A percentile compares a stretch with the other conserved stretches of the same genome.
Conservation (phyloP, 1,140 invertebrate genomes). For the Vanessa atalanta region DNA sequence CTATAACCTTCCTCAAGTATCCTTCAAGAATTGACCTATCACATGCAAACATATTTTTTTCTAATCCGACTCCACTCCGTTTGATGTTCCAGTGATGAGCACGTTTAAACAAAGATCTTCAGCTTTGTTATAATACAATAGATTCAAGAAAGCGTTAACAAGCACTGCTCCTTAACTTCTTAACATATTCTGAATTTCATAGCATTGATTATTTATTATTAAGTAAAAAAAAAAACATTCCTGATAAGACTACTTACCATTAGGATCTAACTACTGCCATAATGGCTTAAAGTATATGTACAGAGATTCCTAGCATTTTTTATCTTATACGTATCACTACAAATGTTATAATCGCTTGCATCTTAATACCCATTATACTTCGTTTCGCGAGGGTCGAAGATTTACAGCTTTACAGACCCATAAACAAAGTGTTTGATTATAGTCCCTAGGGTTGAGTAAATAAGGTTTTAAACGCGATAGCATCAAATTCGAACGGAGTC, state of each 20-base stretch:
- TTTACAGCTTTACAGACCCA: constrained; percentile 27
- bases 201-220: not conserved
- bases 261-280: constrained; percentile 1
- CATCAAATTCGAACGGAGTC: not conserved
- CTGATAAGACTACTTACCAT: constrained; percentile 5
- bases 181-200: not conserved
- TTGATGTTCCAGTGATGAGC: too few relatives aligned
- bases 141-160: too few relatives aligned
- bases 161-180: not conserved
- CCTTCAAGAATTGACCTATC: too few relatives aligned
- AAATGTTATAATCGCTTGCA: constrained; percentile 7
- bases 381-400: constrained; percentile 26
- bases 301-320: not conserved
- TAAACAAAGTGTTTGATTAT: not conserved
- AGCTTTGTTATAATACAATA: too few relatives aligned
- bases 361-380: constrained; percentile 7
- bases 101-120: too few relatives aligned
- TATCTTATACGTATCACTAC: not conserved
- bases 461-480: constrained; percentile 13
- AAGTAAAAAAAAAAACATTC: not conserved
- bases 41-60: too few relatives aligned
- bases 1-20: too few relatives aligned
- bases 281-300: not conserved
- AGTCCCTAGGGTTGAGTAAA: constrained; percentile 2
- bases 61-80: too few relatives aligned